Evolutionary conservation across 2,797 vertebrate species (phyloP).

Genomic region (Fratercula arctica): DNA sequence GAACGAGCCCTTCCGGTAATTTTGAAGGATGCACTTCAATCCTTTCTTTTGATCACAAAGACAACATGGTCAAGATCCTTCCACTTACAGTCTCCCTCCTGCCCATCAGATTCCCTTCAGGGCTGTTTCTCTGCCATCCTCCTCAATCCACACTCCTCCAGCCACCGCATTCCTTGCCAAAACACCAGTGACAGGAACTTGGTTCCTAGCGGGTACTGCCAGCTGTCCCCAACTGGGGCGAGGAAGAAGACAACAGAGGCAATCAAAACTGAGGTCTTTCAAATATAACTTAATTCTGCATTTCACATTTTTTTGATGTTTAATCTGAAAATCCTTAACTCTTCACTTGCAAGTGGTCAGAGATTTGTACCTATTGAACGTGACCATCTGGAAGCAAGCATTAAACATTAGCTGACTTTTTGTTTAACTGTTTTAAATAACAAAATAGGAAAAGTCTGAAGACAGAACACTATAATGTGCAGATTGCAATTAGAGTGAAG

Average conservation of each 20-base stretch:
- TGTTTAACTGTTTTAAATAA: not conserved
- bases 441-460: not conserved
- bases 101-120: not conserved
- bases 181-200: not conserved
- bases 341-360: not conserved
- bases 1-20: not conserved
- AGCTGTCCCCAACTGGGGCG: rapidly evolving
- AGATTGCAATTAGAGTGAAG: not conserved
- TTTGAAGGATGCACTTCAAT: not conserved
- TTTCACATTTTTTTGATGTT: not conserved
- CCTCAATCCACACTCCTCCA: not conserved
- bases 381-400: not conserved
- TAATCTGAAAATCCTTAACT: not conserved
- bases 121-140: not conserved
- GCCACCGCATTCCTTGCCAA: rapidly evolving
- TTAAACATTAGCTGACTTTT: not conserved
- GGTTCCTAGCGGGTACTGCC: not conserved
- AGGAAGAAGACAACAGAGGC: not conserved
- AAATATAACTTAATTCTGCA: not conserved
- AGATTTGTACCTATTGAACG: not conserved
- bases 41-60: not conserved
- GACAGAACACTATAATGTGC: not conserved
- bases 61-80: not conserved
- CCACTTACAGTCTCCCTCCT: not conserved
- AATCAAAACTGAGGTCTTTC: not conserved